These are phyloP conservation scores for Coreius guichenoti DNA, from an alignment of 2,797 vertebrate genomes.

Conservation along the genomic window DNA sequence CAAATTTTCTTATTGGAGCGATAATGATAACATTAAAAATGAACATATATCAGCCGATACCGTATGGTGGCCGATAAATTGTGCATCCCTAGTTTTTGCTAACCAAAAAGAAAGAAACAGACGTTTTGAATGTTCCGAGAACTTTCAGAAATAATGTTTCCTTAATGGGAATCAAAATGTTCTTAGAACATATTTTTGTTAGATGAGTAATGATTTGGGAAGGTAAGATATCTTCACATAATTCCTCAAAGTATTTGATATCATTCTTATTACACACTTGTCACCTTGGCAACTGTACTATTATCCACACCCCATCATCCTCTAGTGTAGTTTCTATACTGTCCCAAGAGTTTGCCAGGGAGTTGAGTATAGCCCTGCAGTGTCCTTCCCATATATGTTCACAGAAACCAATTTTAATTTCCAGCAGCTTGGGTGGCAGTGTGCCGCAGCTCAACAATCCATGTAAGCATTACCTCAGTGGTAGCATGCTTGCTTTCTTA, in stretches of 20 bases:
- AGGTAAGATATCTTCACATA: background rate
- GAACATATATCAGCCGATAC: too few species aligned
- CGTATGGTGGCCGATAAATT: too few species aligned
- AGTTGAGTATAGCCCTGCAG: slow-evolving; percentile 24
- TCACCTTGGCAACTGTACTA: slow-evolving; percentile 37
- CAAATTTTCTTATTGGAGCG: too few species aligned
- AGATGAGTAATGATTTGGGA: background rate
- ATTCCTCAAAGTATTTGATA: background rate
- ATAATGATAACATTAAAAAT: too few species aligned
- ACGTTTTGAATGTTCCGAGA: background rate
- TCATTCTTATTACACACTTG: slow-evolving; percentile 16
- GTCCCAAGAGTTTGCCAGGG: slow-evolving; percentile 33
- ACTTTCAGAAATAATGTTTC: background rate
- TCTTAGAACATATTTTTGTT: background rate
- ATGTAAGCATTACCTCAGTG: slow-evolving; percentile 74
- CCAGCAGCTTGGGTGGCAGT: slow-evolving; percentile 66
- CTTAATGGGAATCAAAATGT: background rate
- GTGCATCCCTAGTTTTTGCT: too few species aligned
- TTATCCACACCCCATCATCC: slow-evolving; percentile 30
- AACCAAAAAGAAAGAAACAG: too few species aligned
- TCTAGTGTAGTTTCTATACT: background rate
- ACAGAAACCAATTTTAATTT: slow-evolving; percentile 67
- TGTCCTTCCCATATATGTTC: slow-evolving; percentile 57
- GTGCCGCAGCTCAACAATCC: slow-evolving; percentile 65
- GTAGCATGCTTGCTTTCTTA: slow-evolving; percentile 70